Base-by-base conservation (phyloP, 2,113 vertebrate species). In the Entosphenus tridentatus region DNA sequence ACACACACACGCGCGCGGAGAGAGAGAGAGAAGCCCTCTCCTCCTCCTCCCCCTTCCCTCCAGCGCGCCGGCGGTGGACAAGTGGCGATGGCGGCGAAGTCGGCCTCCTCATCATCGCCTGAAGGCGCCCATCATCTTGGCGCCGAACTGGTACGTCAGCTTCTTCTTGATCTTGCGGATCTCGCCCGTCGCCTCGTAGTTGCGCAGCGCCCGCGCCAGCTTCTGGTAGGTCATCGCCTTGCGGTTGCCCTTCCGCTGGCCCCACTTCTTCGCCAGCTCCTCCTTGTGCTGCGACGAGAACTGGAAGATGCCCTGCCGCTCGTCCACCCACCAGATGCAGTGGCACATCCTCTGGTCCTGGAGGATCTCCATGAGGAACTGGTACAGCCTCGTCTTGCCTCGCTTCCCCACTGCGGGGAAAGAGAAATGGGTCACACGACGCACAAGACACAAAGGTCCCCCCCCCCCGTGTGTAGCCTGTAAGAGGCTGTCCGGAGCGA, bases 301-400 rank as follows among this genome's bases (percentile, higher is more conserved):
- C 69, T 82, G 81, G 76, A 82, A 82, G 70, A 79, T 78, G 2
- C 81, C 81, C 3, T 76, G 74, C n/a, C 79, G 79, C 0, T 76
- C 79, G 62, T 82, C 79, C 68, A 82, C 73, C 81, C 93, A 98
- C 93, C 93, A 98, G 81, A 98, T 92, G 83, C 93, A 95, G 73
- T 98, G 91, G 77, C 96, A 95, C 93, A 98, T 96, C 73, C 95
- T 90, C 56, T 90, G 89, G 1, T 82, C 90, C 72, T 86, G 84
- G 74, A 98, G 83, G 73, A 98, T 86, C 76, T 96, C 89, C 74
- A 98, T 77, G 77, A 98, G 86, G 79, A 98, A 98, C 80, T 98
- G 93, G 77, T 96, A 98, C 68, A 98, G 77, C 57, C 93, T 89
- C 72, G 96, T 98, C 78, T 98, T 98, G 62, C 21, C 21, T 8